Evolutionary conservation across 2,888 invertebrate genomes (phyloP), one percentile per base, ranked within the genome.

Genomic region (Corythucha ciliata): DNA sequence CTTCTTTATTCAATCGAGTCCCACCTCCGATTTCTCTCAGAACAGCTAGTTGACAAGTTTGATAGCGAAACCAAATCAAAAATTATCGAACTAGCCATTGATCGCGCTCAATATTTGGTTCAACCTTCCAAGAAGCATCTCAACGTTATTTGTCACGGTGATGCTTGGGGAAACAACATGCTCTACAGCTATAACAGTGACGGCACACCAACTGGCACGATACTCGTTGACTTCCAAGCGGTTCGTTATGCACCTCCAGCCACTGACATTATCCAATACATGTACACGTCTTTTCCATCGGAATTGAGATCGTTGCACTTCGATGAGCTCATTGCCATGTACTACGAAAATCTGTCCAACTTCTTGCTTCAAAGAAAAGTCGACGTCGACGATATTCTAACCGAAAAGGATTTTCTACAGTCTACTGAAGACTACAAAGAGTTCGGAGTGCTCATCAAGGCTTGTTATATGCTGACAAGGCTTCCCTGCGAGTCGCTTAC

Each of bases 141-240:
- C 27, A 54, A 52, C 32, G 54, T 57, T 4, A 20, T 54, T 18
- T 52, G 52, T 46, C 57, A 57, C 7, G 57, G 57, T 1, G 57
- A 57, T 24, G 52, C 57, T 6, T 57, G 57, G 57, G 52, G 52
- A 3, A 57, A 54, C 39, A 57, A 57, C 33, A 34, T 57, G 24
- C 32, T 57, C 26, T 57, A 52, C 50, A 52, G 37, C 18, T 54
- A 50, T 27, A n/a, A 10, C 8, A 2, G 12, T 12, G 36, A 45
- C 10, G 48, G 36, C 10, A 37, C 22, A 26, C 56, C 56, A 6
- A 32, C 36, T 12, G 50, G 49, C 2, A 52, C 46, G 1, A 42
- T 54, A 10, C 39, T 57, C 16, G 52, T 57, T n/a, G 57, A 57
- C 48, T 57, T 57, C 24, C 52, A 52, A 29, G 27, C 46, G 4